A percentile compares a stretch with the other conserved stretches of the same genome.
Evolutionary conservation across 2,113 vertebrate species (phyloP).

Genomic region (Neodontobutis hainanensis): DNA sequence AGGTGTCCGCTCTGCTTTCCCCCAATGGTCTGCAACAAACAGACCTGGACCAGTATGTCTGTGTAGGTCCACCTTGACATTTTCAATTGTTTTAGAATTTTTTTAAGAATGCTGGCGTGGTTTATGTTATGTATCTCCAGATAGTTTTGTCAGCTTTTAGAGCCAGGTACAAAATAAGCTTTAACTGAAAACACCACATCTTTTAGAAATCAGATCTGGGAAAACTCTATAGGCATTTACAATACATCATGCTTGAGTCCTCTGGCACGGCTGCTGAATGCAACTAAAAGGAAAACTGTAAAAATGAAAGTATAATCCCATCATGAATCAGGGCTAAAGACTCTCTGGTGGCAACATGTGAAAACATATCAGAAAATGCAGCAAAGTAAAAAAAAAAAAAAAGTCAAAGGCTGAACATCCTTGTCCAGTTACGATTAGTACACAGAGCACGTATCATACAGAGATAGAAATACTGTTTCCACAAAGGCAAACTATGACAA

Average conservation of each 20-base stretch:
- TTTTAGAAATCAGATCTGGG: background rate
- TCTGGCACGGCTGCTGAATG: background rate
- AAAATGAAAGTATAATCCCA: background rate
- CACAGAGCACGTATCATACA: conserved; percentile 25
- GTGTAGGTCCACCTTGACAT: too few relatives aligned
- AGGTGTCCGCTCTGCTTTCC: too few relatives aligned
- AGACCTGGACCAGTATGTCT: too few relatives aligned
- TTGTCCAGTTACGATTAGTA: conserved; percentile 42
- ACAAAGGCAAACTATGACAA: conserved; percentile 41
- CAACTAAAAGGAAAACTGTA: background rate
- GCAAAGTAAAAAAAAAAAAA: conserved; percentile 11
- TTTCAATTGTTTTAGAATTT: too few relatives aligned
- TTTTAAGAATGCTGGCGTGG: too few relatives aligned
- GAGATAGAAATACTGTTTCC: conserved; percentile 35
- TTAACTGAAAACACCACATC: background rate
- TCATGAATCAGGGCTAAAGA: too few relatives aligned
- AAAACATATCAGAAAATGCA: conserved; percentile 35
- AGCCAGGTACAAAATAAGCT: background rate
- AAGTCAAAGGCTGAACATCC: conserved; percentile 34
- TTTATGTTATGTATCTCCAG: too few relatives aligned
- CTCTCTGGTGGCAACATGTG: background rate
- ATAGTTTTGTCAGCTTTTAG: too few relatives aligned
- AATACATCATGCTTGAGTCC: background rate
- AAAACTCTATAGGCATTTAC: background rate
- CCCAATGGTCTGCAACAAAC: too few relatives aligned